Percentiles rank a stretch among this genome's conserved stretches.
phyloP scores from a whole-genome alignment of 2,888 invertebrate species.

The Eristalis pertinax region DNA sequence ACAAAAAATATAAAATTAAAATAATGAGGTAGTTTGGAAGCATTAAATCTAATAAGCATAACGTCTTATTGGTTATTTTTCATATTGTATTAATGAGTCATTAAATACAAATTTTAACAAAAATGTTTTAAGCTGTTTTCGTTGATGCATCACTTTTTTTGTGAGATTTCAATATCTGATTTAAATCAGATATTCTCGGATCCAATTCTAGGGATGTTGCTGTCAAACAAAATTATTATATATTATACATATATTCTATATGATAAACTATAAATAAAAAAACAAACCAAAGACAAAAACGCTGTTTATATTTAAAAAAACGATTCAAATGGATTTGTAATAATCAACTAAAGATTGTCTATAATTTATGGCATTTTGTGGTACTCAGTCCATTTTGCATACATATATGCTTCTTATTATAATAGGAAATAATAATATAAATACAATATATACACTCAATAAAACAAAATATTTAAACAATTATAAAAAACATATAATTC shows the following conservation, averaged over 20 bases:
- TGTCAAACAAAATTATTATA: conserved; percentile 58
- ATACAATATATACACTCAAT: conserved; percentile 52
- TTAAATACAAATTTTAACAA: not conserved
- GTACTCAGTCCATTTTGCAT: conserved; percentile 62
- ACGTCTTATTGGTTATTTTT: not conserved
- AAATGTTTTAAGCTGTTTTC: not conserved
- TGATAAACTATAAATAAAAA: conserved; percentile 28
- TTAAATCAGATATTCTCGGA: conserved; percentile 68
- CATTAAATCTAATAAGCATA: not conserved
- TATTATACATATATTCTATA: conserved; percentile 16
- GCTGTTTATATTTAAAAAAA: conserved; percentile 33
- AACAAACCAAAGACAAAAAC: conserved; percentile 1
- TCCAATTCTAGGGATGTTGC: conserved; percentile 69
- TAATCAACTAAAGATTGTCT: conserved; percentile 48
- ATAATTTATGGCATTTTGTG: conserved; percentile 70
- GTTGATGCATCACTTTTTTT: not conserved
- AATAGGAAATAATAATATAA: conserved; percentile 55
- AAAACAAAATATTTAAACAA: conserved; percentile 30
- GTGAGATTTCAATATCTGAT: conserved; percentile 32
- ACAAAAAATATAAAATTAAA: not conserved
- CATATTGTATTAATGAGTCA: not conserved
- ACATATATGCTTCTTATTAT: conserved; percentile 24
- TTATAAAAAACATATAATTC: conserved; percentile 46
- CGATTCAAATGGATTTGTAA: conserved; percentile 42
- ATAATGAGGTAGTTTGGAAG: not conserved